Conservation (phyloP, 64 coral and sea anemone genomes). For the Porites lutea region DNA sequence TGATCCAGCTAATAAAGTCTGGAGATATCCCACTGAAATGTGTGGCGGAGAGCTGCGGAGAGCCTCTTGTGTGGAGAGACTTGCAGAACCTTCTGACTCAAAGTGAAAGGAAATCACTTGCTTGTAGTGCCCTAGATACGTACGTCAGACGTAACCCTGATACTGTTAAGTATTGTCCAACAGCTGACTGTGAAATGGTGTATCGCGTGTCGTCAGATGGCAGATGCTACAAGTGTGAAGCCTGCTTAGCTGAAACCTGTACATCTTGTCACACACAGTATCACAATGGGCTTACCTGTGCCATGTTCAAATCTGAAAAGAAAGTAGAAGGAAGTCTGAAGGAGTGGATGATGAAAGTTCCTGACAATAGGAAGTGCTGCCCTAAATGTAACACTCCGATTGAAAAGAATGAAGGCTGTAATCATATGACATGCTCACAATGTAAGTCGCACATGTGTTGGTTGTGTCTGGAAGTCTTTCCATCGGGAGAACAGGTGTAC, state of each 20-base stretch:
- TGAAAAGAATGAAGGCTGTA: constrained; percentile 79
- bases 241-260: constrained; percentile 61
- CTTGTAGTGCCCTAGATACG: neutral
- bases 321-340: constrained; percentile 47
- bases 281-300: constrained; percentile 72
- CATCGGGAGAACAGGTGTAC: constrained; percentile 9
- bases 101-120: neutral
- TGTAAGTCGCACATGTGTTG: constrained; percentile 74
- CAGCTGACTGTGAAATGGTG: constrained; percentile 83
- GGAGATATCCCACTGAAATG: constrained; percentile 73
- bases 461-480: constrained; percentile 69
- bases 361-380: constrained; percentile 63
- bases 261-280: constrained; percentile 78
- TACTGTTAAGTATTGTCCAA: constrained; percentile 74
- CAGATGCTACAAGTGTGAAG: constrained; percentile 60
- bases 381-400: constrained; percentile 62
- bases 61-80: constrained; percentile 59
- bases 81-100: constrained; percentile 60
- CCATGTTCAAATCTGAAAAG: constrained; percentile 69
- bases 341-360: constrained; percentile 75
- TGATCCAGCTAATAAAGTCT: constrained; percentile 64
- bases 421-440: constrained; percentile 70
- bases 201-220: constrained; percentile 72
- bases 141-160: constrained; percentile 28
- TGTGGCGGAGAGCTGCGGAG: constrained; percentile 58